phyloP scores from a whole-genome alignment of 2,113 vertebrate genomes.

The Hirundichthys speculiger region DNA sequence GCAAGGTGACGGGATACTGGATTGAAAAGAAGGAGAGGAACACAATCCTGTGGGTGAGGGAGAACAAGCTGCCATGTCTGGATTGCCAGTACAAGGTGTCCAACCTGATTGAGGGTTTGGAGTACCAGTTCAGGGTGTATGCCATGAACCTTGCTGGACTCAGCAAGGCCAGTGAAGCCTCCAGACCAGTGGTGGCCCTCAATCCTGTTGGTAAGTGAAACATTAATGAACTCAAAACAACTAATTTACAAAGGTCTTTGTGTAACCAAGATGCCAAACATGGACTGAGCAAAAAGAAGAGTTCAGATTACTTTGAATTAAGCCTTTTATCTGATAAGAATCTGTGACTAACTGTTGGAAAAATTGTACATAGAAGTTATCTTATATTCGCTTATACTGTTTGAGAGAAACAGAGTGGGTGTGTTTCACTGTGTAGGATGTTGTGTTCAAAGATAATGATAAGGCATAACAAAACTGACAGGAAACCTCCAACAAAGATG shows the following conservation, averaged over 20 bases:
- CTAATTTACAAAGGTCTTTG: background rate
- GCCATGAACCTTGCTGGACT: constrained; percentile 95
- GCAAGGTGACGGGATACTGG: constrained; percentile 94
- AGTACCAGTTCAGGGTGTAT: constrained; percentile 97
- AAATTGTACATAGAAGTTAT: no score
- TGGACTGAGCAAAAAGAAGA: no score
- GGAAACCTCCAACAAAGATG: no score
- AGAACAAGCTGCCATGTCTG: constrained; percentile 94
- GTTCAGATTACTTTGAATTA: no score
- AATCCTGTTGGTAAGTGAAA: constrained; percentile 93
- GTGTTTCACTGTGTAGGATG: no score
- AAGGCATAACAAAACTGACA: no score
- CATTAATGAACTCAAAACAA: background rate
- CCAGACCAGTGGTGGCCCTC: constrained; percentile 91
- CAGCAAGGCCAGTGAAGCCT: constrained; percentile 98
- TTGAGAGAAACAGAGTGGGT: no score
- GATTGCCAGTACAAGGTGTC: constrained; percentile 93
- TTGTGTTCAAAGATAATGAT: no score
- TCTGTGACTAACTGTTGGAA: background rate
- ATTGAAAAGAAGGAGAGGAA: constrained; percentile 99
- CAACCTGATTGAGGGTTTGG: constrained; percentile 92
- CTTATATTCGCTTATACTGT: no score
- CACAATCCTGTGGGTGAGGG: constrained; percentile 97
- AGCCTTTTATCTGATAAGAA: no score
- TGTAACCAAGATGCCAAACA: background rate